Evolutionary conservation across 2,888 invertebrate genomes (phyloP), one percentile per base, ranked within the genome.

Genomic region (Diaphora mendica): DNA sequence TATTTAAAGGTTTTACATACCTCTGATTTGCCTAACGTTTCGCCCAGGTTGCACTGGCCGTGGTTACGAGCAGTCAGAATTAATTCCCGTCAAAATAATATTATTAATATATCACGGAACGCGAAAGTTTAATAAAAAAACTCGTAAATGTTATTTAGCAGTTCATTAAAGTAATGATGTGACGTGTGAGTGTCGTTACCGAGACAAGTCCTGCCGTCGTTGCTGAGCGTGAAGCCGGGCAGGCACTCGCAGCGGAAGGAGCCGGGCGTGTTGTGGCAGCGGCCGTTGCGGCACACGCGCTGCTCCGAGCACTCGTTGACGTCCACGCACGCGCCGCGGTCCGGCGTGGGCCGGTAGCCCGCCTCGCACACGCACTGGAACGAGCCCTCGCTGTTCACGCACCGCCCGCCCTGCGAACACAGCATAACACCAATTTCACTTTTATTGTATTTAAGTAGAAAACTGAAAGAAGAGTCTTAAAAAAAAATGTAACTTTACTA

Each of bases 311-410:
- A 97, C 87, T 97, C 97, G 91, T 97, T 96, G 70, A 96, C 95
- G 86, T 96, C 96, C 2, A 90, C 86, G 83, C 96, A 96, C 0
- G 94, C 93, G 75, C 91, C 92, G 73, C 94, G 91, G 75, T 88
- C 93, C 2, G 77, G 97, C 96, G 86, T 97, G 92, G 80, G 96
- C 0, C 97, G 96, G 92, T 98, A 98, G 17, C 98, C 98, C 9
- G 96, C 96, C 74, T 97, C 97, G 91, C 98, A 98, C 83, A 98
- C 97, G 92, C 98, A 98, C 62, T 96, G 96, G 94, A 98, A 98
- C 0, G 98, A 98, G 0, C 98, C 98, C 39, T 97, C 96, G n/a
- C 97, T 97, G 93, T 98, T 98, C 73, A 98, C 96, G 90, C 98
- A 98, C 23, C 97, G 96, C 0, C 98, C 98, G 51, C 98, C 98